phyloP scores from a whole-genome alignment of 2,113 vertebrate genomes.

The Eonycteris spelaea region DNA sequence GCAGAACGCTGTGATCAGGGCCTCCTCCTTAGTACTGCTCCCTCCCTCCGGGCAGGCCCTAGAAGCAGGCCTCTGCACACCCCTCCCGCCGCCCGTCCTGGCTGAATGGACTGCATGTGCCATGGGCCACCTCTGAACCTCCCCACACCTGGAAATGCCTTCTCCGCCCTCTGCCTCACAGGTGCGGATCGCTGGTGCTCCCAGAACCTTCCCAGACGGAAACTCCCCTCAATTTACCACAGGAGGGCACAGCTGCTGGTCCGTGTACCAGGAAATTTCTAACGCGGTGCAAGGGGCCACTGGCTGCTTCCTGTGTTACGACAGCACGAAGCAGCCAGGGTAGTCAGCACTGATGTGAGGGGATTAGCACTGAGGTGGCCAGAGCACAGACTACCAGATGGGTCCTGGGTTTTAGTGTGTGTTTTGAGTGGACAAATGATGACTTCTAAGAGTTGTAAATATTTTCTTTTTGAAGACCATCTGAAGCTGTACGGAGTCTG shows the following conservation, averaged over 20 bases:
- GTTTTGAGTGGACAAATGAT: background rate
- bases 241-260: background rate
- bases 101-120: too few relatives aligned
- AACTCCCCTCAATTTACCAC: background rate
- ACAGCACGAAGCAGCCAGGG: too few relatives aligned
- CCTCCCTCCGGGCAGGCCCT: background rate
- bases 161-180: background rate
- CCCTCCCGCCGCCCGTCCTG: background rate
- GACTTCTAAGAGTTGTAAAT: background rate
- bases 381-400: background rate
- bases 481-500: background rate
- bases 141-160: background rate
- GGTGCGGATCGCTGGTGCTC: background rate
- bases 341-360: background rate
- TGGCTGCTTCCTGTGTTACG: rapidly evolving
- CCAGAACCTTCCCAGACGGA: background rate
- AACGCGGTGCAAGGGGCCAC: background rate
- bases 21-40: background rate
- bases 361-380: background rate
- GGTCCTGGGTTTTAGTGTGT: background rate
- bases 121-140: too few relatives aligned
- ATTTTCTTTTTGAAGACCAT: background rate
- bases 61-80: background rate
- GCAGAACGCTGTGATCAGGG: background rate
- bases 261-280: background rate